Percentiles rank a stretch among this genome's conserved stretches.
Evolutionary conservation across 1,140 invertebrate genomes (phyloP).

Genomic region (Hypsibius dujardini): DNA sequence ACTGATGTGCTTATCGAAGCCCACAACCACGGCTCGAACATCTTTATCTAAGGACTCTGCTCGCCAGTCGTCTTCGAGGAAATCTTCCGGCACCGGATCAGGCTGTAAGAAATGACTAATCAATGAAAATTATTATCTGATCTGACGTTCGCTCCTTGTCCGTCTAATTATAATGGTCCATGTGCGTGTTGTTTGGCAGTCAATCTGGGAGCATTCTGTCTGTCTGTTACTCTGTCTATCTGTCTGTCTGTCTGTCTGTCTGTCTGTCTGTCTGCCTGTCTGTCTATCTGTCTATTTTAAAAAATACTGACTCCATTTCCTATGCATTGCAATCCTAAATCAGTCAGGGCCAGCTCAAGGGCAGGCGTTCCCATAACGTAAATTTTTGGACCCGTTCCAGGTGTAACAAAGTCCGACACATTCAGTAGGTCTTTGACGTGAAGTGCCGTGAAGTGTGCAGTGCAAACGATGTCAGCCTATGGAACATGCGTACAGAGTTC

Average conservation of each 20-base stretch:
- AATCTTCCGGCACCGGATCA: slow-evolving; percentile 26
- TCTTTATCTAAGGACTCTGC: slow-evolving; percentile 47
- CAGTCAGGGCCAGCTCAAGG: slow-evolving; percentile 58
- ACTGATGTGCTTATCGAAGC: slow-evolving; percentile 76
- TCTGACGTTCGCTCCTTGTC: too few species aligned
- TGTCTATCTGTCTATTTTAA: too few species aligned
- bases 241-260: too few species aligned
- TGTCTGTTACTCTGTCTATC: too few species aligned
- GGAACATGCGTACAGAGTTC: slow-evolving; percentile 17
- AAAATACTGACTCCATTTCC: slow-evolving; percentile 50
- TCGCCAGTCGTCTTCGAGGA: slow-evolving; percentile 17
- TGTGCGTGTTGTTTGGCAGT: too few species aligned
- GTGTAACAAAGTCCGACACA: not conserved
- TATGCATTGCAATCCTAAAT: slow-evolving; percentile 51
- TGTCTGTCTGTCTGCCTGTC: too few species aligned
- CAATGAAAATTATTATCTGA: too few species aligned
- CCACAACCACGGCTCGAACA: slow-evolving; percentile 76
- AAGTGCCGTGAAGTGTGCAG: slow-evolving; percentile 60
- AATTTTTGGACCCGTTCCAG: slow-evolving; percentile 55
- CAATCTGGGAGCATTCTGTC: too few species aligned
- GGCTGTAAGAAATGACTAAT: slow-evolving; percentile 26
- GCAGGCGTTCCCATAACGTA: slow-evolving; percentile 65
- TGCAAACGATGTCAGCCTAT: slow-evolving; percentile 60
- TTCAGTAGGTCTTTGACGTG: slow-evolving; percentile 46
- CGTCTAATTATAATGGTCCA: too few species aligned